Evolutionary conservation across 2,797 vertebrate genomes (phyloP).

Genomic region (Margarornis squamiger): DNA sequence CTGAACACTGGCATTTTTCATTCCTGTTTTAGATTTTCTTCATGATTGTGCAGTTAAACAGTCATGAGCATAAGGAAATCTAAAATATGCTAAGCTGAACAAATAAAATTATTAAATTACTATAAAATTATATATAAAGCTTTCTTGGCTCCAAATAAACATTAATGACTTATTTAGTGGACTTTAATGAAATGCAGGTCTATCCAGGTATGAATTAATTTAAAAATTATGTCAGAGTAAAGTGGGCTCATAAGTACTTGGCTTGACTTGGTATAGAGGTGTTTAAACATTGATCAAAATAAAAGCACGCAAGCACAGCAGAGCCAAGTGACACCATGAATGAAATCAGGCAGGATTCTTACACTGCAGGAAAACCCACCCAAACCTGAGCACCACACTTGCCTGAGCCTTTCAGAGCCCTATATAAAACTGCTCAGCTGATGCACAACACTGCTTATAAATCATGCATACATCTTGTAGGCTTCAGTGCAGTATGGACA

Average conservation of each 20-base stretch:
- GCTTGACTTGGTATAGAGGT: background rate
- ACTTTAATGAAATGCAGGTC: background rate
- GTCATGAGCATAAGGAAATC: background rate
- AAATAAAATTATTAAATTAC: background rate
- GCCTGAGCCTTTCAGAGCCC: background rate
- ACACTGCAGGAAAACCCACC: background rate
- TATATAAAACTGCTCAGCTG: constrained; percentile 27
- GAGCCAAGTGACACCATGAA: background rate
- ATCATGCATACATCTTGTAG: constrained; percentile 7
- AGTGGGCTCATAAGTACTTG: background rate
- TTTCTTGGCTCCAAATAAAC: background rate
- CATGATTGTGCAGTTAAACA: constrained; percentile 31
- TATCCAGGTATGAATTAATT: background rate
- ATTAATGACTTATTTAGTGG: background rate
- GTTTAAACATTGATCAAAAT: constrained; percentile 18
- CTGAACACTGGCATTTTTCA: constrained; percentile 70
- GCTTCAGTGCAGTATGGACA: constrained; percentile 14
- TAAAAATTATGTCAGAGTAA: background rate
- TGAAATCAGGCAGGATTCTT: background rate
- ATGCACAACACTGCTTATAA: constrained; percentile 17
- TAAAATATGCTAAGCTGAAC: background rate
- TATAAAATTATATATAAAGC: background rate
- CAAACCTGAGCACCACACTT: background rate
- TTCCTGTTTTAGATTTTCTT: constrained; percentile 67
- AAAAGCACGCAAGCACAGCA: background rate